phyloP scores from a whole-genome alignment of 1,140 invertebrate species.

The Mercenaria mercenaria region DNA sequence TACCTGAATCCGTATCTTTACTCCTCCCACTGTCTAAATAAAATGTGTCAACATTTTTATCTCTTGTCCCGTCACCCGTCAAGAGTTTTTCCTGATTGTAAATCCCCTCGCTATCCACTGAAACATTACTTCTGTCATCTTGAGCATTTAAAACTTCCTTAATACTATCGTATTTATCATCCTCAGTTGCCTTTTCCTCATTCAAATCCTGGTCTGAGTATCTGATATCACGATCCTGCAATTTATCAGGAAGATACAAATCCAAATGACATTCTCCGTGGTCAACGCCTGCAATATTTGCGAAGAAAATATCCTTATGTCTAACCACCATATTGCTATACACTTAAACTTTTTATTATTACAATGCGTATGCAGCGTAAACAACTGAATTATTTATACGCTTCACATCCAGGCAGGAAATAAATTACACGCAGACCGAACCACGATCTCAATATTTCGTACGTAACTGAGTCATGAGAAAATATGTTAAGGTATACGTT shows the following conservation, averaged over 20 bases:
- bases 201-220: neutral
- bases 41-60: neutral
- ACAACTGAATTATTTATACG: too few species aligned
- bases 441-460: too few species aligned
- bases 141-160: neutral
- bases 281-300: slow-evolving; percentile 1
- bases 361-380: too few species aligned
- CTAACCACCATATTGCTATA: neutral
- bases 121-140: neutral
- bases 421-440: too few species aligned
- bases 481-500: too few species aligned
- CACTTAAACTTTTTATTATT: too few species aligned
- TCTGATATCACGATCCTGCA: neutral
- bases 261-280: slow-evolving; percentile 45
- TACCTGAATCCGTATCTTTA: neutral
- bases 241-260: slow-evolving; percentile 48
- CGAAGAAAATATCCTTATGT: slow-evolving; percentile 50
- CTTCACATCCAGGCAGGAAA: too few species aligned
- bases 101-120: neutral
- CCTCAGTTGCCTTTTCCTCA: neutral
- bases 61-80: neutral
- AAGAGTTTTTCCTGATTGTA: neutral
- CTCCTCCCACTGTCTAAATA: too few species aligned
- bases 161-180: neutral
- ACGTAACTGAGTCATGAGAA: too few species aligned